Evolutionary conservation across 2,888 invertebrate species (phyloP), one percentile per base, ranked within the genome.

Genomic region (Torymus texanus): DNA sequence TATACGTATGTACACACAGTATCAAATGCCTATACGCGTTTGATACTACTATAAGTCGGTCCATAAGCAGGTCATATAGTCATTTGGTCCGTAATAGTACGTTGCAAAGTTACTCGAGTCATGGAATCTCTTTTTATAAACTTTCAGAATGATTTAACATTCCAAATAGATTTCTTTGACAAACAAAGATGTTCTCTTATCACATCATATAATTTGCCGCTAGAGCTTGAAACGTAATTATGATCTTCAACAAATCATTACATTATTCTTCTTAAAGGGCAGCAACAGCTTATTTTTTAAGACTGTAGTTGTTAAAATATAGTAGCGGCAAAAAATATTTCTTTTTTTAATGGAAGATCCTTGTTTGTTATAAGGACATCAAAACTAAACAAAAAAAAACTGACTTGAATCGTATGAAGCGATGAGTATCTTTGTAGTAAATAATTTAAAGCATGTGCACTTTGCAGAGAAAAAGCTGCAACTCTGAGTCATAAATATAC

Each of bases 171-270:
- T 12, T 61, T 16, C 14, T 58, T 66, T 5, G 21, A 76, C 72
- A 62, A 79, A 79, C 75, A 81, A 78, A 73, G 75, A 81, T 24
- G 13, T 68, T 78, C 75, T 72, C 55, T 70, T 79, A 75, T 81
- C 81, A 78, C 78, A 81, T 68, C 59, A 78, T 81, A 81, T 76
- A 51, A 63, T 81, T 81, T 78, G 78, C 73, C 81, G 78, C 81
- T 78, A 78, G 73, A 59, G 21, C 65, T 73, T 59, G n/a, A 16
- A 62, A 51, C 16, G 24, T 75, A 75, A n/a, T 79, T 21, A 53
- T 11, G 16, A 24, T 68, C 13, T 62, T 62, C 18, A 63, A 74
- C 3, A 66, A 63, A 66, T 16, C 29, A 58, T 18, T 18, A 18
- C 16, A 61, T n/a, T 5, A 74, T 79, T 53, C 58, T 70, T 70